A percentile compares a stretch with the other conserved stretches of the same genome.
These are phyloP conservation scores for Erebia palarica DNA, from an alignment of 2,888 invertebrate species.

Conservation along the genomic window DNA sequence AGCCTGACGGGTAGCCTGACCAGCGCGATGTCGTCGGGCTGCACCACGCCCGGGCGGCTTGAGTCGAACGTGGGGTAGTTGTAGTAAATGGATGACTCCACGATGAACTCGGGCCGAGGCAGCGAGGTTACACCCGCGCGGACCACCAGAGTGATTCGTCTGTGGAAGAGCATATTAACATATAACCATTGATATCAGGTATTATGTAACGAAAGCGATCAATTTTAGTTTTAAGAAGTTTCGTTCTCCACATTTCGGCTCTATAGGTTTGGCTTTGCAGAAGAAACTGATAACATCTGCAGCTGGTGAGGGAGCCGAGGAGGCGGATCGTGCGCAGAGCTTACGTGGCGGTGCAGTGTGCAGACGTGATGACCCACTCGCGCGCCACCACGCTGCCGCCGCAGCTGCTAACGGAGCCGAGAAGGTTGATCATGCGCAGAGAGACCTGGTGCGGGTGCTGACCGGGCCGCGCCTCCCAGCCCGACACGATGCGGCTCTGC, in stretches of 20 bases:
- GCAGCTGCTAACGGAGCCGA: constrained; percentile 57
- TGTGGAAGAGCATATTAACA: constrained; percentile 40
- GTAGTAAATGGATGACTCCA: constrained; percentile 59
- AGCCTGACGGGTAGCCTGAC: constrained; percentile 51
- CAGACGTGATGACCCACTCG: constrained; percentile 66
- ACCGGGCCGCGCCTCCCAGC: constrained; percentile 65
- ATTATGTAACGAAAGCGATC: too few species aligned
- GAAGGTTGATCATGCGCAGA: constrained; percentile 54
- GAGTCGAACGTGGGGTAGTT: constrained; percentile 63
- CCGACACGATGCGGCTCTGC: constrained; percentile 62
- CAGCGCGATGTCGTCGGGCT: constrained; percentile 64
- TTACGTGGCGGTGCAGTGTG: constrained; percentile 70
- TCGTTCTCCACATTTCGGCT: too few species aligned
- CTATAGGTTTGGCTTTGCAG: too few species aligned
- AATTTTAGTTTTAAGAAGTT: too few species aligned
- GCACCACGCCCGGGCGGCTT: constrained; percentile 50
- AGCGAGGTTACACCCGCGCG: constrained; percentile 61
- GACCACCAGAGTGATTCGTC: constrained; percentile 56
- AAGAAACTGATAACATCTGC: too few species aligned
- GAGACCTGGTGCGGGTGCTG: constrained; percentile 66
- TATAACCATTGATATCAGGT: not conserved
- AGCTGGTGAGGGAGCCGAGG: too few species aligned
- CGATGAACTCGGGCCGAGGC: constrained; percentile 53
- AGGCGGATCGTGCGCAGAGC: constrained; percentile 33
- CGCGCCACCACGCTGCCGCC: constrained; percentile 64